Conservation (phyloP, 2,113 vertebrate genomes). For the Phyllopteryx taeniolatus region DNA sequence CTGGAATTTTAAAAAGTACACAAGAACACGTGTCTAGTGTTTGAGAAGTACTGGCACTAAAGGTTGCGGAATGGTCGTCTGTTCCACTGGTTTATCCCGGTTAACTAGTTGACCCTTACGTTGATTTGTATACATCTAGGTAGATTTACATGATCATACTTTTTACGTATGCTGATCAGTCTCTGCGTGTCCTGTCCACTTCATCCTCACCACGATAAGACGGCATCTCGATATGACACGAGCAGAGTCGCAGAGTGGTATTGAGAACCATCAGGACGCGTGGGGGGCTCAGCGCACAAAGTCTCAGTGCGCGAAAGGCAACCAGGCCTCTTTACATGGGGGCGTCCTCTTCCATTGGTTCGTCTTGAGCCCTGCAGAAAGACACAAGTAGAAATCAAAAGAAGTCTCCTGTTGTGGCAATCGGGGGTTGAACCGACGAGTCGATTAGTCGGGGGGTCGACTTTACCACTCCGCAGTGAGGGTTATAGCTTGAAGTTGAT, state of each 20-base stretch:
- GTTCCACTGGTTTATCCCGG: neutral
- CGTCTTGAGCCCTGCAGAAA: conserved; percentile 80
- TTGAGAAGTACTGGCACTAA: conserved; percentile 65
- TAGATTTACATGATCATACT: neutral
- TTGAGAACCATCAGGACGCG: conserved; percentile 68
- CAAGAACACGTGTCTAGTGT: conserved; percentile 40
- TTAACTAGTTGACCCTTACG: neutral
- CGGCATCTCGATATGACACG: conserved; percentile 57
- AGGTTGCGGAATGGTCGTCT: conserved; percentile 14
- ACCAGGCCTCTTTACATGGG: conserved; percentile 80
- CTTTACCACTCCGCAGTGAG: too few relatives aligned
- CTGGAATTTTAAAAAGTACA: conserved; percentile 26
- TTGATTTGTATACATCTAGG: neutral
- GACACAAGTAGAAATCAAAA: neutral
- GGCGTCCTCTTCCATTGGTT: conserved; percentile 95
- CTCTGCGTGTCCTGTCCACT: conserved; percentile 1
- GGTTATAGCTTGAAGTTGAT: too few relatives aligned
- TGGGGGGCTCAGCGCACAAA: conserved; percentile 30
- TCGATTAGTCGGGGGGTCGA: too few relatives aligned
- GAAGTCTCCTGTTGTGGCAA: neutral
- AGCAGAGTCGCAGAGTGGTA: conserved; percentile 54
- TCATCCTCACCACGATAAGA: conserved; percentile 17
- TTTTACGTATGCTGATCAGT: conserved; percentile 7
- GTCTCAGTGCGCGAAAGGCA: conserved; percentile 57
- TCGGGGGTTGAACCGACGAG: too few relatives aligned